phyloP scores from a whole-genome alignment of 2,797 vertebrate genomes.

The Varecia variegata region DNA sequence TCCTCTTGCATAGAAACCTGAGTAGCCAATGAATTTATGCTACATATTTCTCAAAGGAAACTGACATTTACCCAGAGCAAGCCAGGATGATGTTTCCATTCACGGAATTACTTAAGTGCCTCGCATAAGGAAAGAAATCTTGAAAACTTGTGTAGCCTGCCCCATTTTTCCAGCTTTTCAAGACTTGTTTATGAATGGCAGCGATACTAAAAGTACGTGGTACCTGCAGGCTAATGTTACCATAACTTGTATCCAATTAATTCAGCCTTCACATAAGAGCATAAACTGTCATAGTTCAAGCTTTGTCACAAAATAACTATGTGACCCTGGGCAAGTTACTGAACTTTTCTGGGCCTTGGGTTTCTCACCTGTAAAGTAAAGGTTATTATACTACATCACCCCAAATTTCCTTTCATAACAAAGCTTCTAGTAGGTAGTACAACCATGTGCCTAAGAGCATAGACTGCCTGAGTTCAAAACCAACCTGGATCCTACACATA shows the following conservation, averaged over 20 bases:
- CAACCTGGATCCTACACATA: background rate
- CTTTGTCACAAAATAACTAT: constrained; percentile 14
- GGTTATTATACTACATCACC: background rate
- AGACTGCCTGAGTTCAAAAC: background rate
- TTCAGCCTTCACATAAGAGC: background rate
- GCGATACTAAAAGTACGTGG: background rate
- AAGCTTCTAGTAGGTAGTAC: background rate
- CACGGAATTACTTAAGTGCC: background rate
- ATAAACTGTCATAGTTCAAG: background rate
- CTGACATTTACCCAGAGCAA: background rate
- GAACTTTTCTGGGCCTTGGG: background rate
- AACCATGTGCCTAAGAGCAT: background rate
- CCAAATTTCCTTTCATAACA: background rate
- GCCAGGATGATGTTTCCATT: constrained; percentile 26
- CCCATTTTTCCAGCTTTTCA: constrained; percentile 2
- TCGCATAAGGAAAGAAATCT: background rate
- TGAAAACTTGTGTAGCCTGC: background rate
- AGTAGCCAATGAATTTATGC: background rate
- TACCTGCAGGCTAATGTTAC: background rate
- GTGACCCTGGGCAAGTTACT: background rate
- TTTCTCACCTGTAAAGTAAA: background rate
- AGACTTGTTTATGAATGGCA: background rate
- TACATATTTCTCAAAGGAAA: constrained; percentile 6
- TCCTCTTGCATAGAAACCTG: background rate
- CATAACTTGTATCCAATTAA: background rate